phyloP scores from a whole-genome alignment of 2,888 invertebrate species.

The Pheosia tremula region DNA sequence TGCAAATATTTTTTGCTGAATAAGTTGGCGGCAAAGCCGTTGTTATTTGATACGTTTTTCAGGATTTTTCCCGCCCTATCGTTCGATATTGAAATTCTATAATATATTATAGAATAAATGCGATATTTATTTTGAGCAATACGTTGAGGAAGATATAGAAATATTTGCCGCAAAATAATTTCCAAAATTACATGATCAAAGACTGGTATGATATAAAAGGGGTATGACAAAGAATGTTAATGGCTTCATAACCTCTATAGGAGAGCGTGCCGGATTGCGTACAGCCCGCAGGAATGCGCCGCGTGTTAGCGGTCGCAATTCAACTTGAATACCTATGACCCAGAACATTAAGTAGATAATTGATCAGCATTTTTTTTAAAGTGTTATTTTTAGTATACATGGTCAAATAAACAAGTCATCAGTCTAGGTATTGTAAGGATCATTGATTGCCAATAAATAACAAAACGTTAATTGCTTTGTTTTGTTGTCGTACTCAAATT shows the following conservation, averaged over 20 bases:
- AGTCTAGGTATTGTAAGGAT: too few species aligned
- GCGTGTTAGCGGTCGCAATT: neutral
- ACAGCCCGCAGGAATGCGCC: neutral
- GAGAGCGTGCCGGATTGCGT: neutral
- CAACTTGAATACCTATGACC: neutral
- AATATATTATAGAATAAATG: too few species aligned
- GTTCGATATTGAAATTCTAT: too few species aligned
- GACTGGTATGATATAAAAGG: constrained; percentile 8
- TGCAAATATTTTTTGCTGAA: neutral
- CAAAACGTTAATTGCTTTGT: too few species aligned
- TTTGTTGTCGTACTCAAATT: too few species aligned
- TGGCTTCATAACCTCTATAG: constrained; percentile 23
- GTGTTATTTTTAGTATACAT: neutral
- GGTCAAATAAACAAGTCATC: too few species aligned
- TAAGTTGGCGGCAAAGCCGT: neutral
- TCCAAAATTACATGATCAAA: neutral
- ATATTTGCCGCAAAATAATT: neutral
- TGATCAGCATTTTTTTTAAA: neutral
- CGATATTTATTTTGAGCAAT: too few species aligned
- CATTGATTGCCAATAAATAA: too few species aligned
- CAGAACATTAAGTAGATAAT: neutral
- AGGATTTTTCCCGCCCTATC: too few species aligned
- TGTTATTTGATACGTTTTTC: too few species aligned
- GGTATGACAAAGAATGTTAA: constrained; percentile 19
- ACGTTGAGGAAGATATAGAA: too few species aligned